Conservation (phyloP, 2,113 vertebrate species). For the Petrocephalus zakoni region DNA sequence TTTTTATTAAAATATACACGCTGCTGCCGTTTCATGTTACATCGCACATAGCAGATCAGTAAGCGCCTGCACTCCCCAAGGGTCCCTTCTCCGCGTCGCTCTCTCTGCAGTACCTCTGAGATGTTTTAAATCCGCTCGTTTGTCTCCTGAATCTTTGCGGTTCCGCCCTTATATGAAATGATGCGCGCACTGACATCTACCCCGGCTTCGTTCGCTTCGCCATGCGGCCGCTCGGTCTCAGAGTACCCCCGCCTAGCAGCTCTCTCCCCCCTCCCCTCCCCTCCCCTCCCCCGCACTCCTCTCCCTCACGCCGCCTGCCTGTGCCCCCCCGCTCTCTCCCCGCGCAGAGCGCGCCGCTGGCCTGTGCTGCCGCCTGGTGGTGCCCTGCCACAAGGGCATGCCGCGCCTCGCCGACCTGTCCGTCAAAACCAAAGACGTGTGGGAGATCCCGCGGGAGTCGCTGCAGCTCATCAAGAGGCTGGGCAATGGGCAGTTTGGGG, state of each 20-base stretch:
- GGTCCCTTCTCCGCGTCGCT: background rate
- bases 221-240: background rate
- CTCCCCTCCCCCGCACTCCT: background rate
- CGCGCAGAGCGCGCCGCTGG: slow-evolving; percentile 90
- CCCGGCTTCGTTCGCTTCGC: background rate
- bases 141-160: background rate
- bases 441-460: slow-evolving; percentile 95
- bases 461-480: slow-evolving; percentile 96
- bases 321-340: slow-evolving; percentile 33
- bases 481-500: slow-evolving; percentile 98
- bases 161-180: background rate
- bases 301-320: slow-evolving; percentile 21
- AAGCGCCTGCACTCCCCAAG: background rate
- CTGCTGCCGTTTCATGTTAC: background rate
- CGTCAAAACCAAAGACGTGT: slow-evolving; percentile 99
- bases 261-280: background rate
- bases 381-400: slow-evolving; percentile 96
- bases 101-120: background rate
- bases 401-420: slow-evolving; percentile 95
- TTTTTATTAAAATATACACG: background rate
- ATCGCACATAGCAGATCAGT: background rate
- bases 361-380: slow-evolving; percentile 94
- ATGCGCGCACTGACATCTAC: background rate
- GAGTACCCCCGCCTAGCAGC: background rate
- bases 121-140: background rate